Percentiles rank a stretch among this genome's conserved stretches.
These are phyloP conservation scores for Chinchilla lanigera DNA, from an alignment of 2,113 vertebrate genomes.

Conservation along the genomic window DNA sequence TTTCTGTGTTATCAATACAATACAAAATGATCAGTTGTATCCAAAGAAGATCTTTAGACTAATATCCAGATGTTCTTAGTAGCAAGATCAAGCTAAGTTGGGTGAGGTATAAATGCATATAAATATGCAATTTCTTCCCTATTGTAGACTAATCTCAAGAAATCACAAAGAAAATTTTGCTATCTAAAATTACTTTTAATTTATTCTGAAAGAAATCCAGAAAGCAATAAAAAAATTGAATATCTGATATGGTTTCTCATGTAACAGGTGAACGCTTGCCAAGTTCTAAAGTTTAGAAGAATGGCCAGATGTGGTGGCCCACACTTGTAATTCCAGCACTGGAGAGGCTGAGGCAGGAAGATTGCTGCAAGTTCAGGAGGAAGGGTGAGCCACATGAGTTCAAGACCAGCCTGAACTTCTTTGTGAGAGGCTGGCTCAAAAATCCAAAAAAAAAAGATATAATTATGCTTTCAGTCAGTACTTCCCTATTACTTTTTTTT, in stretches of 20 bases:
- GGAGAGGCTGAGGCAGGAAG: not conserved
- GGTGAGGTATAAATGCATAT: not conserved
- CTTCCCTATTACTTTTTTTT: not conserved
- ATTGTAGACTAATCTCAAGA: not conserved
- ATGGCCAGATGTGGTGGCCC: not conserved
- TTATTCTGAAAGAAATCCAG: conserved; percentile 39
- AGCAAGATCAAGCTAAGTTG: conserved; percentile 2
- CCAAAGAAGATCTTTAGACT: conserved; percentile 22
- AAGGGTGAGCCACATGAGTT: not conserved
- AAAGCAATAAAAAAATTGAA: conserved; percentile 1
- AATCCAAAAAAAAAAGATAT: not conserved
- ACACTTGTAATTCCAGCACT: not conserved
- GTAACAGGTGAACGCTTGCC: conserved; percentile 8
- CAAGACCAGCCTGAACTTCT: not conserved
- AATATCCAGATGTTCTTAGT: conserved; percentile 8
- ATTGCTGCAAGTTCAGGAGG: not conserved
- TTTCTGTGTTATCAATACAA: not conserved
- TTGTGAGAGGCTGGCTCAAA: not conserved
- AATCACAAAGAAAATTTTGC: conserved; percentile 3
- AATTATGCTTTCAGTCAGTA: not conserved
- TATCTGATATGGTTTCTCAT: conserved; percentile 11
- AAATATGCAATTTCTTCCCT: conserved; percentile 28
- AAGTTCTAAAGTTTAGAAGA: not conserved
- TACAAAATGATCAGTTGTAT: conserved; percentile 5
- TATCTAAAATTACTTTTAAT: conserved; percentile 43